Evolutionary conservation across 1,140 invertebrate species (phyloP).

Genomic region (Micrasema longulum): DNA sequence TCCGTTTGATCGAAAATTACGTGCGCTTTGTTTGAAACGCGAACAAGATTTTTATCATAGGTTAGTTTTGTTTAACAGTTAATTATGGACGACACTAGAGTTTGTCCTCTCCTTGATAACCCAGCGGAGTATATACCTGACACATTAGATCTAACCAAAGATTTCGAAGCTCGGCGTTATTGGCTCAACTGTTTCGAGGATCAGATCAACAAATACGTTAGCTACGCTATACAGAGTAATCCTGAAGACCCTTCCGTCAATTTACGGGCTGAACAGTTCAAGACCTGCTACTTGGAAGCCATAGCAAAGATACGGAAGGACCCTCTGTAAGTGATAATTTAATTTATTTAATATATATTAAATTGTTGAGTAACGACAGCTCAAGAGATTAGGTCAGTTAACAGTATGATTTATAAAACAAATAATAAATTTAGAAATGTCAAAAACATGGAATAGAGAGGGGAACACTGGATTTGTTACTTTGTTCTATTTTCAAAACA

Average conservation of each 20-base stretch:
- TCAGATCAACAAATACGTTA: constrained; percentile 80
- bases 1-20: no score
- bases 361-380: no score
- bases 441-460: no score
- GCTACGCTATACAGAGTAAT: constrained; percentile 83
- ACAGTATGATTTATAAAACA: no score
- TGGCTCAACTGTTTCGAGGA: constrained; percentile 94
- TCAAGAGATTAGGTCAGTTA: no score
- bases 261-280: constrained; percentile 84
- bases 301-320: constrained; percentile 82
- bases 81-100: constrained; percentile 49
- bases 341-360: no score
- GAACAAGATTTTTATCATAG: not conserved
- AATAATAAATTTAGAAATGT: no score
- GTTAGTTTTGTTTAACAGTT: not conserved
- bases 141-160: constrained; percentile 87
- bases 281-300: constrained; percentile 85
- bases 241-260: constrained; percentile 77
- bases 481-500: no score
- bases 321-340: constrained; percentile 76
- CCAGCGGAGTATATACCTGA: constrained; percentile 82
- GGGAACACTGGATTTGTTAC: no score
- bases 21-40: not conserved
- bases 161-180: constrained; percentile 89
- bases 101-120: constrained; percentile 65